Conservation (phyloP, 1,140 invertebrate species). For the Whitmania pigra region DNA sequence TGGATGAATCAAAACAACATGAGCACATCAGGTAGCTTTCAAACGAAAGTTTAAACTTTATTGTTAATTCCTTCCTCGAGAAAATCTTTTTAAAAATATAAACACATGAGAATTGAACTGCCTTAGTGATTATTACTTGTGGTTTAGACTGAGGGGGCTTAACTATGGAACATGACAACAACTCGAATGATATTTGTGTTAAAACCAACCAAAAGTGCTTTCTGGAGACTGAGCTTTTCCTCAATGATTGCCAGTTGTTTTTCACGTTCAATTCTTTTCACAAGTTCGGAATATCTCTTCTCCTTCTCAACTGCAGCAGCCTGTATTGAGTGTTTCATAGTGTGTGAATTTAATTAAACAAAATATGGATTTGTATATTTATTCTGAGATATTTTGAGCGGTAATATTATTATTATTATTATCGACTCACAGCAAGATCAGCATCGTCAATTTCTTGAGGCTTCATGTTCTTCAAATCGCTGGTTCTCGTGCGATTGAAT, state of each 20-base stretch:
- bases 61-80: no score
- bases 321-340: conserved; percentile 24
- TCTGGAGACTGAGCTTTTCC: conserved; percentile 68
- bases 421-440: conserved; percentile 26
- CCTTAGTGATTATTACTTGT: no score
- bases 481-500: conserved; percentile 55
- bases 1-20: conserved; percentile 25
- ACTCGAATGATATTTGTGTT: background rate
- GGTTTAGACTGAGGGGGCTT: no score
- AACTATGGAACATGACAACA: background rate
- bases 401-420: no score
- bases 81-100: no score
- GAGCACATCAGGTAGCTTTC: background rate
- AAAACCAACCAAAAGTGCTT: conserved; percentile 48
- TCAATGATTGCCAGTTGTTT: conserved; percentile 64
- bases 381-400: background rate
- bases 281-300: conserved; percentile 62
- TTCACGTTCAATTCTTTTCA: conserved; percentile 67
- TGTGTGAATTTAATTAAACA: background rate
- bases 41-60: no score
- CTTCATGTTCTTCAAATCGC: conserved; percentile 47
- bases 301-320: conserved; percentile 51
- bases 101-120: no score
- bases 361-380: conserved; percentile 8
- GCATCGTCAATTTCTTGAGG: conserved; percentile 13